Evolutionary conservation across 1,140 invertebrate genomes (phyloP), one percentile per base, ranked within the genome.

Genomic region (Lepidurus packardi): DNA sequence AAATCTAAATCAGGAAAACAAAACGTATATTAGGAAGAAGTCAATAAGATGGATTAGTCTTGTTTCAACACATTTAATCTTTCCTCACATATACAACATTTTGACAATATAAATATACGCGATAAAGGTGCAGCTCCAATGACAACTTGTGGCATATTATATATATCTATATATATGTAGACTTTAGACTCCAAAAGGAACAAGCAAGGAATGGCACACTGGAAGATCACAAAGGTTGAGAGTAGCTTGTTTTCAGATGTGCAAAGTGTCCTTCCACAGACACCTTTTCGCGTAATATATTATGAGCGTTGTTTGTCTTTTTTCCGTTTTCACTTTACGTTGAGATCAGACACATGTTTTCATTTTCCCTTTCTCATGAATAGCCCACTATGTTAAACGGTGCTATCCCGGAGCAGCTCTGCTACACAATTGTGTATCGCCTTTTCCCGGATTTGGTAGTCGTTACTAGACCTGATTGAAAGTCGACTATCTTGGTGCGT

Each of bases 141-240:
- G 53, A 65, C 21, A n/a, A 65, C n/a, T 65, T 21, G 21, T 65
- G 53, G 13, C 53, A 0, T 65, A 65, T 65, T 65, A 47, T 16
- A 65, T 65, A n/a, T 21, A 16, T 65, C 21, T 65, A 47, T 16
- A 65, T 65, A n/a, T 21, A 16, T 65, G 21, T 65, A 65, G 21
- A 34, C 34, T 34, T 34, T 65, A 65, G 53, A 65, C 53, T 65
- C 53, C 21, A 65, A 65, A 65, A 65, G 53, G 53, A 65, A 65
- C 53, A 65, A 65, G 53, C 53, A 65, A 65, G 53, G 53, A 65
- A 65, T 65, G 53, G 53, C 53, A 65, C 53, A 65, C 53, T 65
- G 53, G 53, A 65, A 65, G 53, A 65, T 65, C 53, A 65, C 53
- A 65, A 65, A 65, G 13, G 53, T 65, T 65, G 53, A 65, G 53